Conservation (phyloP, 2,888 invertebrate genomes). For the Cephus rjabovi region DNA sequence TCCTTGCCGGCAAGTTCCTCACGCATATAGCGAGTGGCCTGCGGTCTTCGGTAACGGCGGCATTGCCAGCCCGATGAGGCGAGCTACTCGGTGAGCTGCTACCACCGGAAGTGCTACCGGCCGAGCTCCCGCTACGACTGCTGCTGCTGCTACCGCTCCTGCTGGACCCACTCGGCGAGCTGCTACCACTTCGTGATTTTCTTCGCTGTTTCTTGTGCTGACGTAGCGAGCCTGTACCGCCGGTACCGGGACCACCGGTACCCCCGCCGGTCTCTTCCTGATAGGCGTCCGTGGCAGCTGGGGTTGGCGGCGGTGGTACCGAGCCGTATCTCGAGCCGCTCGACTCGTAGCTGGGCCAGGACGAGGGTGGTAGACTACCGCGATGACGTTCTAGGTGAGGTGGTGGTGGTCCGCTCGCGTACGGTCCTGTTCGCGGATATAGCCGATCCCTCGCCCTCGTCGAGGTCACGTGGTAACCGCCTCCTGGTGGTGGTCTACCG, state of each 20-base stretch:
- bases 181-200: constrained; percentile 63
- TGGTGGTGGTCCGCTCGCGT: constrained; percentile 58
- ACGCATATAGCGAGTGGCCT: constrained; percentile 92
- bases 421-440: constrained; percentile 59
- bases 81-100: constrained; percentile 68
- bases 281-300: constrained; percentile 57
- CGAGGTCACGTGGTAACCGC: constrained; percentile 63
- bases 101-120: constrained; percentile 72
- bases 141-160: constrained; percentile 65
- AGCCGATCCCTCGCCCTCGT: constrained; percentile 64
- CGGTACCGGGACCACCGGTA: constrained; percentile 43
- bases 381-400: constrained; percentile 63
- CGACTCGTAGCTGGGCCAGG: constrained; percentile 60
- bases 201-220: constrained; percentile 63
- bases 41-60: constrained; percentile 75
- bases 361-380: constrained; percentile 54
- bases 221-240: constrained; percentile 63
- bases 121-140: constrained; percentile 67
- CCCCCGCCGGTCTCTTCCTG: constrained; percentile 49
- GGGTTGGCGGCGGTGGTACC: constrained; percentile 59
- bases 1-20: constrained; percentile 88
- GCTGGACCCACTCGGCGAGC: constrained; percentile 64
- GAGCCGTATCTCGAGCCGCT: constrained; percentile 58
- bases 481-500: constrained; percentile 56
- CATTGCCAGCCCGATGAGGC: constrained; percentile 59